Evolutionary conservation across 2,888 invertebrate species (phyloP).

Genomic region (Deroplatys truncata): DNA sequence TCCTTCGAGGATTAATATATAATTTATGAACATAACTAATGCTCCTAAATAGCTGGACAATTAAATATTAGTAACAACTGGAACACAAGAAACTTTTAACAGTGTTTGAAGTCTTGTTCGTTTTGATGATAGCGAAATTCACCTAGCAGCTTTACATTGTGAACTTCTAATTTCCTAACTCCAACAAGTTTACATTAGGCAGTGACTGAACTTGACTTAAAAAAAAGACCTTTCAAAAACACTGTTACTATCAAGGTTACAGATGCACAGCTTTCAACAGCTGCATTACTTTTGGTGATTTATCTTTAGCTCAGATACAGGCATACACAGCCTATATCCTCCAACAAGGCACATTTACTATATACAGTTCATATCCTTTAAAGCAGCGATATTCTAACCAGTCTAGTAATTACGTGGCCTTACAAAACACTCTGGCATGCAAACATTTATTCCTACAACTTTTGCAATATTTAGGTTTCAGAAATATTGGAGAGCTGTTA

Average conservation of each 20-base stretch:
- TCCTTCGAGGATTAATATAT: background rate
- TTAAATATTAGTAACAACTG: background rate
- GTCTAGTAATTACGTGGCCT: background rate
- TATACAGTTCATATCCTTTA: background rate
- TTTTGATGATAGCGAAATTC: background rate
- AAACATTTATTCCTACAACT: background rate
- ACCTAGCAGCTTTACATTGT: background rate
- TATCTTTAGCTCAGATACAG: background rate
- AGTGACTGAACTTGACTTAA: slow-evolving; percentile 6
- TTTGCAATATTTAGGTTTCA: background rate
- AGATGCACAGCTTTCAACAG: background rate
- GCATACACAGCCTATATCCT: background rate
- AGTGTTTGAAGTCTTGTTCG: background rate
- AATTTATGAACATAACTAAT: background rate
- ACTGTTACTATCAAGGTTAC: background rate
- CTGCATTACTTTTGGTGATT: background rate
- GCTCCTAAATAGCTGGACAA: background rate
- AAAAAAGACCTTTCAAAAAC: background rate
- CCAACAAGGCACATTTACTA: background rate
- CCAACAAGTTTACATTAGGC: background rate
- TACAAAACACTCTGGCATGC: background rate
- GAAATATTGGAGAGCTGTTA: background rate
- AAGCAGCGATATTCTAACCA: background rate
- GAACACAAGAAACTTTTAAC: background rate
- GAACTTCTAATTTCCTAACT: background rate